Base-by-base conservation (phyloP, 2,797 vertebrate genomes). In the Gymnodraco acuticeps region DNA sequence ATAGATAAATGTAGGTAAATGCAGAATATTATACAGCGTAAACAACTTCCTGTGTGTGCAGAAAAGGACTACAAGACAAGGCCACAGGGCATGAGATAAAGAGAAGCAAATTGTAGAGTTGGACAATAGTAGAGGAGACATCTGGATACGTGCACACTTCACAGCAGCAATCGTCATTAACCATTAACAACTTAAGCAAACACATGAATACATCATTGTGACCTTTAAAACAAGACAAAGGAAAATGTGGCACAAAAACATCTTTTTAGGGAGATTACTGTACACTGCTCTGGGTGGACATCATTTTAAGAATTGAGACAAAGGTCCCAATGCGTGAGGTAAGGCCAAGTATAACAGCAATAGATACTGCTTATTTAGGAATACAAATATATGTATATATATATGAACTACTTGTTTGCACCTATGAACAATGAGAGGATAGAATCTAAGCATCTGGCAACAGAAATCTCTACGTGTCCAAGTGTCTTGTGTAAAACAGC, bases 101-200 rank as follows among this genome's bases (percentile, higher is more conserved):
- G 6, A 33, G 20, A 59, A 16, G 10, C 19, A 5, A 58, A 58
- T 73, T 33, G 12, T 23, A 67, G 33, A 8, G 33, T 38, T 38
- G 33, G 33, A 38, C 33, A 9, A 9, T 38, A 9, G 38, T 7
- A 9, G 6, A 9, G 33, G 33, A 38, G 8, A 77, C 56, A 42
- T 75, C 64, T 79, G 62, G 70, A 64, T 58, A 23, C 12, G 51
- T 42, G 27, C 66, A 71, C 59, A 45, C 75, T 42, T 38, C 41
- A 50, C 67, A 67, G 77, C 66, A 71, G 77, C 61, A 52, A 45
- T 70, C 67, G 62, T 73, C 69, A 53, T 75, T 58, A 73, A 27
- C 23, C 71, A 78, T 2, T 50, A 60, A 67, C 45, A 23, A 31
- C 43, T 19, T n/a, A 27, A 59, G 64, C 48, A 70, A 68, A 50